Conservation (phyloP, 2,888 invertebrate genomes). For the Celastrina argiolus region DNA sequence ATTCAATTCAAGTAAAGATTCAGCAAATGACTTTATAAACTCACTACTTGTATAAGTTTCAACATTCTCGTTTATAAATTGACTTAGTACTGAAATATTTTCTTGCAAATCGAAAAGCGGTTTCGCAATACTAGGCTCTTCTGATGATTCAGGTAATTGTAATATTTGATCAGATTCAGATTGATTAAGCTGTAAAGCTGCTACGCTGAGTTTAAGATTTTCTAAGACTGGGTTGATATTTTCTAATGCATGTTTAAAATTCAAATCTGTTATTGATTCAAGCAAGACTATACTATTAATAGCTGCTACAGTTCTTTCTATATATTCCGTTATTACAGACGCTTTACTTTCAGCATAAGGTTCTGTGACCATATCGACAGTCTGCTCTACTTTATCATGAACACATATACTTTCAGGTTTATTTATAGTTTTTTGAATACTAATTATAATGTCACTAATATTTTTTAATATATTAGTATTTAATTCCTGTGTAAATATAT, state of each 20-base stretch:
- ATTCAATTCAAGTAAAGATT: slow-evolving; percentile 65
- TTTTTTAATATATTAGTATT: slow-evolving; percentile 39
- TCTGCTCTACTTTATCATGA: slow-evolving; percentile 51
- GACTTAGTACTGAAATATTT: slow-evolving; percentile 54
- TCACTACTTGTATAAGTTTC: slow-evolving; percentile 48
- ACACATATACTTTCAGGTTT: slow-evolving; percentile 51
- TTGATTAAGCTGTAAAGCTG: slow-evolving; percentile 38
- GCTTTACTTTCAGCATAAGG: slow-evolving; percentile 42
- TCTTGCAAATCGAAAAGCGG: slow-evolving; percentile 58
- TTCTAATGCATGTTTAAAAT: slow-evolving; percentile 46
- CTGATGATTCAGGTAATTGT: slow-evolving; percentile 59
- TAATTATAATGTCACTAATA: slow-evolving; percentile 44
- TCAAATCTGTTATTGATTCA: slow-evolving; percentile 43
- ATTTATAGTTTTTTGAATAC: slow-evolving; percentile 55
- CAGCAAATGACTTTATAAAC: slow-evolving; percentile 57
- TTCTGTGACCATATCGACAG: slow-evolving; percentile 43
- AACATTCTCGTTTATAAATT: slow-evolving; percentile 55
- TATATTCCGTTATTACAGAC: slow-evolving; percentile 50
- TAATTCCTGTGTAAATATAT: slow-evolving; percentile 51
- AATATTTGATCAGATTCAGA: slow-evolving; percentile 46
- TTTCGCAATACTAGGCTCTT: slow-evolving; percentile 56
- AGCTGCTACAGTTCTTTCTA: slow-evolving; percentile 57
- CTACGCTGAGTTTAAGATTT: slow-evolving; percentile 57
- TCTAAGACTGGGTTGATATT: slow-evolving; percentile 57
- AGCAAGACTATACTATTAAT: slow-evolving; percentile 50